phyloP scores from a whole-genome alignment of 2,888 invertebrate species.

The Andrena trimmerana region DNA sequence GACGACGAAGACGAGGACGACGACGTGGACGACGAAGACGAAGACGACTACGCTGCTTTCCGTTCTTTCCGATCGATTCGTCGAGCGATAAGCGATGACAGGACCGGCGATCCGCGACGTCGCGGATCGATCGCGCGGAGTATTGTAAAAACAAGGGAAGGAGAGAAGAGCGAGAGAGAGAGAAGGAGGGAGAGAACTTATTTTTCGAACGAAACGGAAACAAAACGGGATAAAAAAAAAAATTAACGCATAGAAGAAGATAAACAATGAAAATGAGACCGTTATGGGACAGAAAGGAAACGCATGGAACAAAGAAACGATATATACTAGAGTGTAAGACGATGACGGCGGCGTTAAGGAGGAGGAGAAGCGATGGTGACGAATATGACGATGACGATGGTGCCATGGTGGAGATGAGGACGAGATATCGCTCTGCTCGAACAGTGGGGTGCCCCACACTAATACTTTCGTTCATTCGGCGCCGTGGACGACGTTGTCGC shows the following conservation, averaged over 20 bases:
- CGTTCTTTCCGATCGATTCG: constrained; percentile 68
- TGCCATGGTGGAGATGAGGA: constrained; percentile 78
- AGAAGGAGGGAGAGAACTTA: constrained; percentile 60
- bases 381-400: constrained; percentile 76
- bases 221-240: constrained; percentile 30
- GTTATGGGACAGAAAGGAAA: constrained; percentile 29
- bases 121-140: constrained; percentile 65
- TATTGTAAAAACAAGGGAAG: constrained; percentile 78
- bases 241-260: constrained; percentile 35
- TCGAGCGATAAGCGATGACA: constrained; percentile 69
- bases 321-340: constrained; percentile 42
- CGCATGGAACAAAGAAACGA: constrained; percentile 34
- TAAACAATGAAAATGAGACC: constrained; percentile 26
- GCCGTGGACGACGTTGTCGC: constrained; percentile 60
- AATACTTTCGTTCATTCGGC: constrained; percentile 76
- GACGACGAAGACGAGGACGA: constrained; percentile 36
- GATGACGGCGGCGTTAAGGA: constrained; percentile 65
- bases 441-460: constrained; percentile 80
- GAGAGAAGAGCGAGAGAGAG: no score
- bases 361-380: constrained; percentile 70
- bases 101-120: constrained; percentile 64
- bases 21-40: constrained; percentile 5
- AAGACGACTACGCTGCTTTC: constrained; percentile 60
- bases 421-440: constrained; percentile 74
- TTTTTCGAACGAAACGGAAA: constrained; percentile 76